A percentile compares a stretch with the other conserved stretches of the same genome.
Conservation (phyloP, 2,888 invertebrate genomes). For the Nycteola revayana region DNA sequence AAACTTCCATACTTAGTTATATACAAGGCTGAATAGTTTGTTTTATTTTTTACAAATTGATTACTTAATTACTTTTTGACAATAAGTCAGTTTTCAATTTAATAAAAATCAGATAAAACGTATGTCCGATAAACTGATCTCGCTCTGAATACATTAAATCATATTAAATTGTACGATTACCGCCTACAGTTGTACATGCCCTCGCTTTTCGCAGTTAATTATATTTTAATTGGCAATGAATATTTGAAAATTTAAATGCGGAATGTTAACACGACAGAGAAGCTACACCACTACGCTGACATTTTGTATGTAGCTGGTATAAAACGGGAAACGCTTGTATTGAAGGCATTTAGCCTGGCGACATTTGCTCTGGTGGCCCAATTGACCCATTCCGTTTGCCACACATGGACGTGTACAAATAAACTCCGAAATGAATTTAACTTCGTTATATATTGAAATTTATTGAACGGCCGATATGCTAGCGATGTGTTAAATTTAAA, state of each 20-base stretch:
- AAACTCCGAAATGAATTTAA: conserved; percentile 30
- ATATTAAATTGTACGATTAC: conserved; percentile 21
- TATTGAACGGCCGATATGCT: conserved; percentile 17
- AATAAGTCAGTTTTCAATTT: too few species aligned
- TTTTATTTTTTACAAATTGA: too few species aligned
- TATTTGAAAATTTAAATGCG: conserved; percentile 26
- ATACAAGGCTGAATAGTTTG: too few species aligned
- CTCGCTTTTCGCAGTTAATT: conserved; percentile 22
- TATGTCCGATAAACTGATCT: conserved; percentile 22
- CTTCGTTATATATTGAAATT: conserved; percentile 29
- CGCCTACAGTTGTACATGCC: conserved; percentile 14
- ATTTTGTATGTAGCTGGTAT: conserved; percentile 41
- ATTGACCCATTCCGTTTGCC: conserved; percentile 55
- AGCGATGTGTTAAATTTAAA: conserved; percentile 22
- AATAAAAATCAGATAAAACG: too few species aligned
- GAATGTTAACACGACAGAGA: conserved; percentile 21
- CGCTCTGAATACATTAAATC: conserved; percentile 12
- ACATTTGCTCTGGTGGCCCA: conserved; percentile 59
- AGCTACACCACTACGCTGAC: conserved; percentile 29
- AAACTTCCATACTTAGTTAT: too few species aligned
- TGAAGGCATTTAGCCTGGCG: conserved; percentile 51
- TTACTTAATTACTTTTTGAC: too few species aligned
- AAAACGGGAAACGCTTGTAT: conserved; percentile 36
- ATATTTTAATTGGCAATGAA: conserved; percentile 27
- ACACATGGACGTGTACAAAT: conserved; percentile 32